Percentiles rank a stretch among this genome's conserved stretches.
Conservation (phyloP, 2,113 vertebrate species). For the Poeciliopsis prolifica region DNA sequence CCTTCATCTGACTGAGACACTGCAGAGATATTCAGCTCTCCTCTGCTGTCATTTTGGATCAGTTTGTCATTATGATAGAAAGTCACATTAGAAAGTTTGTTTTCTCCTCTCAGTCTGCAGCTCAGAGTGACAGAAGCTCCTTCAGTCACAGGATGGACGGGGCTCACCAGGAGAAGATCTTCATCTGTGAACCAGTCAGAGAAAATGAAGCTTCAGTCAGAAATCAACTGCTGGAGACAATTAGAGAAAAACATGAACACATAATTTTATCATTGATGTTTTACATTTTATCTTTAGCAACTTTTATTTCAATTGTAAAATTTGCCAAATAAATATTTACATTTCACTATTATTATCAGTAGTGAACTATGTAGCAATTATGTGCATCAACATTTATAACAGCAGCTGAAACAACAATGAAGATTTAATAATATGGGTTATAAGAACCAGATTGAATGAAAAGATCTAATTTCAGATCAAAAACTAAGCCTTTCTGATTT, state of each 20-base stretch:
- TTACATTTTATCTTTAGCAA: too few relatives aligned
- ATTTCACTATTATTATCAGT: too few relatives aligned
- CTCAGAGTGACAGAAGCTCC: constrained; percentile 48
- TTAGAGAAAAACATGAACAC: too few relatives aligned
- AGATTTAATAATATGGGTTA: too few relatives aligned
- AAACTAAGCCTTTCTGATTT: too few relatives aligned
- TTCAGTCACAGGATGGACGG: constrained; percentile 49
- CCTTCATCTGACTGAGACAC: constrained; percentile 55
- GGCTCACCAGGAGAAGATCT: constrained; percentile 43
- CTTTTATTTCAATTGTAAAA: too few relatives aligned
- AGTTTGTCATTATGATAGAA: constrained; percentile 49
- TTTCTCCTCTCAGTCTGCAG: constrained; percentile 20
- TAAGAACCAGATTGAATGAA: too few relatives aligned
- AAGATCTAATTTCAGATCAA: rapidly evolving
- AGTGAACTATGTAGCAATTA: too few relatives aligned
- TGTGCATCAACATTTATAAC: too few relatives aligned
- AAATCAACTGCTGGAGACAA: neutral
- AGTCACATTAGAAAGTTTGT: neutral
- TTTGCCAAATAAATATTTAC: too few relatives aligned
- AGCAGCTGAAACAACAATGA: too few relatives aligned
- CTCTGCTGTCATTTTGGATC: constrained; percentile 15
- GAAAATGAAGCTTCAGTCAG: neutral
- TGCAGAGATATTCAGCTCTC: constrained; percentile 35
- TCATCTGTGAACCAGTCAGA: constrained; percentile 2
- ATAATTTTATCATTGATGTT: too few relatives aligned